Evolutionary conservation across 2,888 invertebrate genomes (phyloP), one percentile per base, ranked within the genome.

Genomic region (Philereme transversata): DNA sequence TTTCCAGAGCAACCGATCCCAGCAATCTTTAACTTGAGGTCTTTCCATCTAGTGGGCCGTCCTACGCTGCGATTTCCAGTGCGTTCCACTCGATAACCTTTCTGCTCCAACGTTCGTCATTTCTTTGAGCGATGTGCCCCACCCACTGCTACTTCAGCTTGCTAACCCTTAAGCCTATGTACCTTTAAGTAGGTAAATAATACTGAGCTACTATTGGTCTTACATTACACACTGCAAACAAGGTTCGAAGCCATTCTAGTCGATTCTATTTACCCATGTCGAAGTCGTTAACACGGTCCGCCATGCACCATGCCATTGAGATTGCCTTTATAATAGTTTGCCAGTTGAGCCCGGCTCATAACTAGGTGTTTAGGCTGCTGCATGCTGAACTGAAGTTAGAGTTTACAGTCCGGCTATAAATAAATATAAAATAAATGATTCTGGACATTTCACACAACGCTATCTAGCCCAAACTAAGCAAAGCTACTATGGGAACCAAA

Each of bases 251-350:
- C 10, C 33, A 44, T 60, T 51, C 46, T 34, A 53, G 43, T 33
- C 35, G 57, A 52, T 45, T 48, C 36, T 38, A 51, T 56, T 41
- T 33, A 49, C 48, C 41, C 47, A 36, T 33, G 53, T 35, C 50
- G 51, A 33, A 33, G 51, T 52, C 61, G 52, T 57, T 57, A 40
- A n/a, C 60, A 47, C 44, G 58, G 1, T 9, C 46, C 43, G 11
- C 41, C 10, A 6, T n/a, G 40, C 5, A 7, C 40, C 40, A 22
- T 22, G 46, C 50, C 50, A 33, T 40, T 51, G 43, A 52, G 47
- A 61, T 56, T 51, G 56, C 60, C 45, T 52, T 44, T 45, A 34
- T 51, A 61, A 56, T 61, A 52, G 56, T 56, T 50, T 40, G 45
- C 11, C 34, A 22, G 54, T 45, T 46, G 22, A 59, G 40, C 34